A percentile compares a stretch with the other conserved stretches of the same genome.
Conservation (phyloP, 2,888 invertebrate species). For the Pyrgus malvae region DNA sequence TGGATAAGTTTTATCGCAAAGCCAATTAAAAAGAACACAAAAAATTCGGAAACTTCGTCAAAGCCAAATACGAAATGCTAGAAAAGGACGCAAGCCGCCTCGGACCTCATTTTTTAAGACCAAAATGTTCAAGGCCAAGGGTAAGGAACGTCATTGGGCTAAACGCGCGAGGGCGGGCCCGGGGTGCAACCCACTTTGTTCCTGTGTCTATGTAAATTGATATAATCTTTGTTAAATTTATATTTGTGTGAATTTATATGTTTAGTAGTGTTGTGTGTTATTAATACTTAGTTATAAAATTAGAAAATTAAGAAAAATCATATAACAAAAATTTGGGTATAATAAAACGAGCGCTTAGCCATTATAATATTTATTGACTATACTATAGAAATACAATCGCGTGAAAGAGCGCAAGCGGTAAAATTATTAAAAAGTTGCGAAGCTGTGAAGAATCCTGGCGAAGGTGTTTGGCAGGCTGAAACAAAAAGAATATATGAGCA, state of each 20-base stretch:
- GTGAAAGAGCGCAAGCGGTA: constrained; percentile 9
- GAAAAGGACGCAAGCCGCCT: constrained; percentile 19
- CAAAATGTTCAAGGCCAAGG: constrained; percentile 41
- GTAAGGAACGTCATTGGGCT: constrained; percentile 50
- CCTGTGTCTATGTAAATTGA: not conserved
- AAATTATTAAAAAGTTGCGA: constrained; percentile 7
- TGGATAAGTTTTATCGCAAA: not conserved
- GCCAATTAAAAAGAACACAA: constrained; percentile 5
- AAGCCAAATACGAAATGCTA: constrained; percentile 15
- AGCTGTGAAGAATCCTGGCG: constrained; percentile 13
- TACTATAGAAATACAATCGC: constrained; percentile 9
- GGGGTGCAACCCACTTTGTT: constrained; percentile 36
- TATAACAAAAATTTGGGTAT: constrained; percentile 14
- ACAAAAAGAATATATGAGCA: constrained; percentile 49
- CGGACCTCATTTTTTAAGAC: constrained; percentile 13
- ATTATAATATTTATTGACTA: constrained; percentile 17
- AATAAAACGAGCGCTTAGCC: constrained; percentile 18
- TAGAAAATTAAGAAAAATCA: not conserved
- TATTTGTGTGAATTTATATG: not conserved
- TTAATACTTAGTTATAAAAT: not conserved
- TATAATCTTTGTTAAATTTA: not conserved
- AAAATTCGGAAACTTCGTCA: constrained; percentile 18
- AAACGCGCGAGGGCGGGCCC: constrained; percentile 48
- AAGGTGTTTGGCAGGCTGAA: constrained; percentile 42
- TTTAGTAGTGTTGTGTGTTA: not conserved